Conservation (phyloP, 2,888 invertebrate species). For the Allolobophora icterica region DNA sequence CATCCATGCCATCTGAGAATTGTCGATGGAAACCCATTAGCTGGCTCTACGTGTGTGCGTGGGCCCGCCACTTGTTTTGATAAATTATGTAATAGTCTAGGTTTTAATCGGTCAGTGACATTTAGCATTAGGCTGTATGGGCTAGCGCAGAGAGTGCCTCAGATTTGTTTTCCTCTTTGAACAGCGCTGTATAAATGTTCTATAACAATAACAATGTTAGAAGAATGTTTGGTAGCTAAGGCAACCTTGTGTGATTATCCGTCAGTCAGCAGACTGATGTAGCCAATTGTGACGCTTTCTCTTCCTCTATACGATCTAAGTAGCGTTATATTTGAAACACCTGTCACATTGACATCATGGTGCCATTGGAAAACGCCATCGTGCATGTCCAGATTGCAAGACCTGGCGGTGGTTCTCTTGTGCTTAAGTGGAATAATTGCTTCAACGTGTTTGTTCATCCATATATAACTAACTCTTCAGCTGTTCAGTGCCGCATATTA, state of each 20-base stretch:
- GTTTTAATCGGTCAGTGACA: too few relatives aligned
- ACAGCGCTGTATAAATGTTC: too few relatives aligned
- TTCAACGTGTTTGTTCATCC: background rate
- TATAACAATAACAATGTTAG: background rate
- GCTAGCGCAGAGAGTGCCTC: too few relatives aligned
- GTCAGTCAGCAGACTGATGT: background rate
- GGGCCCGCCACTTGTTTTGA: too few relatives aligned
- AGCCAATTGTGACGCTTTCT: background rate
- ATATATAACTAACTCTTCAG: background rate
- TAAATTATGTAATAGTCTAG: too few relatives aligned
- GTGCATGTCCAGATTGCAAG: background rate
- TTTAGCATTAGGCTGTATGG: too few relatives aligned
- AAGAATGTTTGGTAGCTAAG: background rate
- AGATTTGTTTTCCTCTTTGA: too few relatives aligned
- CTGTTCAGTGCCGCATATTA: background rate
- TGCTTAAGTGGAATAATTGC: background rate
- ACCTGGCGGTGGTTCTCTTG: background rate
- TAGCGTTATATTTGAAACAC: background rate
- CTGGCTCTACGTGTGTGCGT: too few relatives aligned
- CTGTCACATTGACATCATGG: background rate
- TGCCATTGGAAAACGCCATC: background rate
- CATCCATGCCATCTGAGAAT: too few relatives aligned
- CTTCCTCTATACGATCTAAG: background rate
- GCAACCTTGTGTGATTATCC: background rate
- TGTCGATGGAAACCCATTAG: too few relatives aligned